Evolutionary conservation across 1,140 invertebrate genomes (phyloP), one percentile per base, ranked within the genome.

Genomic region (Drosophila subobscura): DNA sequence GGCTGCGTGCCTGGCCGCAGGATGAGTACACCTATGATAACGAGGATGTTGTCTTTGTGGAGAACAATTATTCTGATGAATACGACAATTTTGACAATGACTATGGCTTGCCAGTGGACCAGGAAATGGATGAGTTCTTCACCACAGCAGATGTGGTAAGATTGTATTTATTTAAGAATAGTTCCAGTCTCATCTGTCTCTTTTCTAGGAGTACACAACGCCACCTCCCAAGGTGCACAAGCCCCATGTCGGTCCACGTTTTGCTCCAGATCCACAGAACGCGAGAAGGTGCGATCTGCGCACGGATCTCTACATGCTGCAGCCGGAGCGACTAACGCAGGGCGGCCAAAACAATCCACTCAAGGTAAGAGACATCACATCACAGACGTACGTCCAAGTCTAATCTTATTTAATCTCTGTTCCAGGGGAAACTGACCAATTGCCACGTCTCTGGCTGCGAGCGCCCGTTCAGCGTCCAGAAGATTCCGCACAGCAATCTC

Each of bases 391-490:
- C 1, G 16, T 44, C 46, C 2, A 40, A 25, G 23, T 33, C 1
- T n/a, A 6, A 37, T 20, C 5, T 91, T 92, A 54, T 7, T 5
- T 8, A 5, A 20, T 1, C 16, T 2, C 0, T 22, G 29, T 89
- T 93, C 16, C 96, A 97, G 92, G 97, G 96, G n/a, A 97, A 97
- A 91, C 92, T 98, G 1, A 97, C 96, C 1, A 97, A 97, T 90
- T 98, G 97, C 89, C 96, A 97, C 85, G 94, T 95, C 25, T 96
- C 96, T 16, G 96, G 96, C 72, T 98, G 97, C 90, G 97, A 97
- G 92, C 96, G 97, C 73, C 96, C 96, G 10, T 98, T 98, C 92
- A 98, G 97, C 91, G 97, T 98, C 8, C 97, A 98, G 86, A 97
- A 97, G 92, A 97, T 98, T 76, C 96, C 95, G 41, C 96, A 97